A percentile compares a stretch with the other conserved stretches of the same genome.
phyloP scores from a whole-genome alignment of 2,888 invertebrate species.

The Timema podura region DNA sequence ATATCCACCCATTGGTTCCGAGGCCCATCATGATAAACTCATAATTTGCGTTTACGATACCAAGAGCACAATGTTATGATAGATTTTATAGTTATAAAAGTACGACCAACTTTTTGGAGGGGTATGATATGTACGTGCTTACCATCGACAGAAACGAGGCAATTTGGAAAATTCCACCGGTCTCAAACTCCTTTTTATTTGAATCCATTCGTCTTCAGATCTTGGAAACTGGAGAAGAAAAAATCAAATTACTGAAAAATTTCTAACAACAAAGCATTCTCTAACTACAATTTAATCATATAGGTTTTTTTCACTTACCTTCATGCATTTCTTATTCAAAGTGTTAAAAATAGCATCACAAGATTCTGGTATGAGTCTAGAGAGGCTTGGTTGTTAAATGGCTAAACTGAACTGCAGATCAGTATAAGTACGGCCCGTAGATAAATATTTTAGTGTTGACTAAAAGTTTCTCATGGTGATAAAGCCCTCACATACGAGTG shows the following conservation, averaged over 20 bases:
- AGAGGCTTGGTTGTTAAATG: not conserved
- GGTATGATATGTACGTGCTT: not conserved
- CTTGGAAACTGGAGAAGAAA: not conserved
- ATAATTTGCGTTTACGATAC: not conserved
- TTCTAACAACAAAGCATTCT: not conserved
- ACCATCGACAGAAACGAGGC: not conserved
- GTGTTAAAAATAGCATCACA: not conserved
- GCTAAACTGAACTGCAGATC: not conserved
- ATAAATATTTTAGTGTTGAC: not conserved
- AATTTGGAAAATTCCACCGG: not conserved
- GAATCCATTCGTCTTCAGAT: conserved; percentile 4
- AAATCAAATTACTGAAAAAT: not conserved
- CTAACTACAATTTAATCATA: not conserved
- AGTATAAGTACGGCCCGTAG: no score
- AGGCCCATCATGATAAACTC: conserved; percentile 7
- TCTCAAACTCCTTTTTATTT: not conserved
- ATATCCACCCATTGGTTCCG: not conserved
- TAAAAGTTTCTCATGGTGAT: no score
- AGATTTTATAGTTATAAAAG: conserved; percentile 1
- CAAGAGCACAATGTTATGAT: not conserved
- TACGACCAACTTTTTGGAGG: not conserved
- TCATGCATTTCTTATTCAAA: not conserved
- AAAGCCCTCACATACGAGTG: no score
- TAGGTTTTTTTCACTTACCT: not conserved
- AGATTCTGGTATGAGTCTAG: not conserved